Evolutionary conservation across 2,797 vertebrate species (phyloP).

Genomic region (Pristis pectinata): DNA sequence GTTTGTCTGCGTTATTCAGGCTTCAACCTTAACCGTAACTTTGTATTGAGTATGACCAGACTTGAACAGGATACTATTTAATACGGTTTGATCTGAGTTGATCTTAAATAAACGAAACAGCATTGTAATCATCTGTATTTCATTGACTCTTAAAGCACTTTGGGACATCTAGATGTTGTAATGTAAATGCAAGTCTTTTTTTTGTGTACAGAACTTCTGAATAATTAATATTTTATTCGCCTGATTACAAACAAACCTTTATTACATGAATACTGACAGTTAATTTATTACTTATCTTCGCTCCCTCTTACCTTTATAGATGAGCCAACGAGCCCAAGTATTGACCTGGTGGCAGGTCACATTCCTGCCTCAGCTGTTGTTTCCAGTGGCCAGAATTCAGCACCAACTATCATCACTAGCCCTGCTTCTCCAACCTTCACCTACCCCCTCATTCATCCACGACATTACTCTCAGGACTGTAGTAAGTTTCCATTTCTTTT

Average conservation of each 20-base stretch:
- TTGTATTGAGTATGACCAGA: not conserved
- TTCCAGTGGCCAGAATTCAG: constrained; percentile 86
- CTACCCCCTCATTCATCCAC: constrained; percentile 69
- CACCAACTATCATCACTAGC: constrained; percentile 72
- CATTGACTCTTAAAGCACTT: not conserved
- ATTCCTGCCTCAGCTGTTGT: constrained; percentile 91
- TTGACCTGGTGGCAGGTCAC: constrained; percentile 88
- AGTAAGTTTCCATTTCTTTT: constrained; percentile 66
- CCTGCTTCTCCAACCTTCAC: constrained; percentile 84
- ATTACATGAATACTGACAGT: not conserved
- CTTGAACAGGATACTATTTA: not conserved
- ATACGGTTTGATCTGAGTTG: not conserved
- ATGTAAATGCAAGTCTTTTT: not conserved
- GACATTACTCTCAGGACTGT: constrained; percentile 92
- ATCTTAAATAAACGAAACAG: not conserved
- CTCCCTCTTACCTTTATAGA: constrained; percentile 58
- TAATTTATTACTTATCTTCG: not conserved
- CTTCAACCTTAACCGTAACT: not conserved
- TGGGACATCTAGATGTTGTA: not conserved
- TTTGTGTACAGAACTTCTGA: not conserved
- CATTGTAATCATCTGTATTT: not conserved
- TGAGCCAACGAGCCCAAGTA: constrained; percentile 89
- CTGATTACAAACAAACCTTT: too few relatives aligned
- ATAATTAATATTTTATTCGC: not conserved
- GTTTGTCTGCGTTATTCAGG: not conserved